Conservation (phyloP, 2,888 invertebrate genomes). For the Caradrina kadenii region DNA sequence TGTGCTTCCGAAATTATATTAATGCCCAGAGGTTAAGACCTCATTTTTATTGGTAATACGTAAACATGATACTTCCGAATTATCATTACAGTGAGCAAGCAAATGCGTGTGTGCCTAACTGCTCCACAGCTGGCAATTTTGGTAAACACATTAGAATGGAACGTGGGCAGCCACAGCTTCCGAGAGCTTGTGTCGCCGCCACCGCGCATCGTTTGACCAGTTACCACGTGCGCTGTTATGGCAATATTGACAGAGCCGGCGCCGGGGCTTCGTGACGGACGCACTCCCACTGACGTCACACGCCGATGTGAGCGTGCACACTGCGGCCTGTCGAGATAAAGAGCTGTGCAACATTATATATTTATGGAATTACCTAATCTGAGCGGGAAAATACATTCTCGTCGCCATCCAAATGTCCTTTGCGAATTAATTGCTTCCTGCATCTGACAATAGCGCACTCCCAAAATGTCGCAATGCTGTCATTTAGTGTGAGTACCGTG, state of each 20-base stretch:
- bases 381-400: constrained; percentile 10
- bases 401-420: constrained; percentile 47
- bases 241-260: constrained; percentile 32
- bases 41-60: not conserved
- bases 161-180: not conserved
- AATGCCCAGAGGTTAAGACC: too few species aligned
- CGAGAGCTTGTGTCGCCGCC: not conserved
- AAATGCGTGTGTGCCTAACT: not conserved
- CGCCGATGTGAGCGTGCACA: not conserved
- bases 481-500: constrained; percentile 48
- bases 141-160: constrained; percentile 15
- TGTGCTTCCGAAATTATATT: not conserved
- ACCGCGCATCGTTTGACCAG: constrained; percentile 3
- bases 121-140: constrained; percentile 12
- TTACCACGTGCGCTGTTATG: constrained; percentile 27
- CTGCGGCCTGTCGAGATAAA: not conserved
- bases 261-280: constrained; percentile 13
- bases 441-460: constrained; percentile 41
- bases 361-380: constrained; percentile 7
- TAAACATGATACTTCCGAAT: constrained; percentile 5
- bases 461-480: constrained; percentile 53
- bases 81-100: constrained; percentile 4
- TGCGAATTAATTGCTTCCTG: constrained; percentile 59
- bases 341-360: constrained; percentile 5
- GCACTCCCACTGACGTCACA: not conserved